phyloP scores from a whole-genome alignment of 2,113 vertebrate species.

The Chrysochloris asiatica region DNA sequence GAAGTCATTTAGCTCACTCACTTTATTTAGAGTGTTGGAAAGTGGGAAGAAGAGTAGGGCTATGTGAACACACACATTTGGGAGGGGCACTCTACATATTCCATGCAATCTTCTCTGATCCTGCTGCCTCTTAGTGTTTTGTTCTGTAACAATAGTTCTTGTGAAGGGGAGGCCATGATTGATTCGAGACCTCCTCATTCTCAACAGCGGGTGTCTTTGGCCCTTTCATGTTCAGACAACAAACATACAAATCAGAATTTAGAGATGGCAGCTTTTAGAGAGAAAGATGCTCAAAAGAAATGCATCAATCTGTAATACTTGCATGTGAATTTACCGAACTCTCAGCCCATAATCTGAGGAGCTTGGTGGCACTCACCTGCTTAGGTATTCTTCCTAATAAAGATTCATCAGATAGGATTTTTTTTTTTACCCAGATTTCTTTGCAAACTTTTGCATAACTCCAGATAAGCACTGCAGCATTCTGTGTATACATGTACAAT shows the following conservation, averaged over 20 bases:
- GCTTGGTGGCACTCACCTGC: not conserved
- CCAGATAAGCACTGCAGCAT: not conserved
- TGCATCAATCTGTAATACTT: not conserved
- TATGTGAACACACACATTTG: not conserved
- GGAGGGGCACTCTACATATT: not conserved
- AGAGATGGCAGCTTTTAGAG: not conserved
- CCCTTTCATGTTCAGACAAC: not conserved
- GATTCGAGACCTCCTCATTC: not conserved
- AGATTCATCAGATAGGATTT: not conserved
- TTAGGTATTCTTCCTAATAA: not conserved
- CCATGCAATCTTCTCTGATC: not conserved
- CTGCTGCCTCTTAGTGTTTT: not conserved
- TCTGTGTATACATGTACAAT: not conserved
- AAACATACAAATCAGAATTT: not conserved
- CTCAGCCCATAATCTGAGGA: not conserved
- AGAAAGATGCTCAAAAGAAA: not conserved
- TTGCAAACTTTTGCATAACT: not conserved
- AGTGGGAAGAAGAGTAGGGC: not conserved
- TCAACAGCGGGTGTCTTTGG: not conserved
- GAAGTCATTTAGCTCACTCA: not conserved
- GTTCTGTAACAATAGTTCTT: not conserved
- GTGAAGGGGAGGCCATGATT: not conserved
- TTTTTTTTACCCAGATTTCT: not conserved
- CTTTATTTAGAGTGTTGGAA: not conserved
- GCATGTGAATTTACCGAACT: not conserved